Conservation (phyloP, 2,797 vertebrate genomes). For the Xenops minutus region DNA sequence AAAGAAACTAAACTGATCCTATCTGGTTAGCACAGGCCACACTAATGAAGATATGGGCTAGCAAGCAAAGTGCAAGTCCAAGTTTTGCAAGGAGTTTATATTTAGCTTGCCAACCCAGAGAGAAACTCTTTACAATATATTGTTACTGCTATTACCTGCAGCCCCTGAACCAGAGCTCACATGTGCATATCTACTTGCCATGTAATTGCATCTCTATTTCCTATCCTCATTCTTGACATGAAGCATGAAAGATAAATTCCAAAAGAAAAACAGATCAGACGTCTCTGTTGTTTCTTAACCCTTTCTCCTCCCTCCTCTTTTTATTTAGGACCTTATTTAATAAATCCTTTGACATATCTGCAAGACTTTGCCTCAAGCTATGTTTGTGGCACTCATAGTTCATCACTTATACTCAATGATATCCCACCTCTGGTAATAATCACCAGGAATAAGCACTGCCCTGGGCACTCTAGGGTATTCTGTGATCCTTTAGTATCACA, state of each 20-base stretch:
- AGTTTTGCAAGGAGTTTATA: neutral
- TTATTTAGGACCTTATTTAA: neutral
- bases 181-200: accelerated
- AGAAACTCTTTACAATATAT: neutral
- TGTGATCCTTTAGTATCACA: neutral
- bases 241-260: neutral
- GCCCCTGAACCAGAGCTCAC: neutral
- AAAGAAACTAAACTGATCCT: neutral
- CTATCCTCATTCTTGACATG: neutral
- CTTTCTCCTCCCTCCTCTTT: neutral
- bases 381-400: neutral
- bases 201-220: neutral
- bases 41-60: neutral
- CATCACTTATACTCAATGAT: neutral
- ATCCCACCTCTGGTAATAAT: neutral
- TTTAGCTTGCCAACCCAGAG: neutral
- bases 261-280: neutral
- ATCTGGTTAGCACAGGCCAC: neutral
- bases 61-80: neutral
- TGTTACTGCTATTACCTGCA: neutral
- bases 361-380: neutral
- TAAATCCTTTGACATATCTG: neutral
- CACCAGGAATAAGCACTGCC: neutral
- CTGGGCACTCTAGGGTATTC: neutral
- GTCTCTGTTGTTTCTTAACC: neutral